phyloP scores from a whole-genome alignment of 2,888 invertebrate species.

The Coleophora deauratella region DNA sequence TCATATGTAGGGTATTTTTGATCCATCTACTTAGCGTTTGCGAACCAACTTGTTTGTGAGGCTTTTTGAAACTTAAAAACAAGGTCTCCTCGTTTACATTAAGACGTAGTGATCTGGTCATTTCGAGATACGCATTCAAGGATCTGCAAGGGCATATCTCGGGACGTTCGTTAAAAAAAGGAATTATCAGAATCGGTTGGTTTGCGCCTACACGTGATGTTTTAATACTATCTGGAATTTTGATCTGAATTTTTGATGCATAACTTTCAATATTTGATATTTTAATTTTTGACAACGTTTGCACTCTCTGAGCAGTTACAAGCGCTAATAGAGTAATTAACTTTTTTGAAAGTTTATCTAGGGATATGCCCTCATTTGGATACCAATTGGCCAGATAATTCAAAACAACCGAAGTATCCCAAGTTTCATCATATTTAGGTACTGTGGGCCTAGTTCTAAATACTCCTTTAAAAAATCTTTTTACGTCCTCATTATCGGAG shows the following conservation, averaged over 20 bases:
- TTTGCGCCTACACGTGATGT: background rate
- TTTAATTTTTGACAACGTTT: too few species aligned
- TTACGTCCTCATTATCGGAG: background rate
- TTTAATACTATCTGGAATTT: background rate
- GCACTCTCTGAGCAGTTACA: conserved; percentile 5
- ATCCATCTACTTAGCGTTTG: too few species aligned
- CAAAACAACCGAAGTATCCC: conserved; percentile 4
- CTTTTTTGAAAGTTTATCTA: conserved; percentile 6
- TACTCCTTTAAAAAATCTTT: conserved; percentile 8
- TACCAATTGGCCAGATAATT: background rate
- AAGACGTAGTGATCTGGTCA: too few species aligned
- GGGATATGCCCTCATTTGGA: conserved; percentile 1
- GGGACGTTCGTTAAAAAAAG: too few species aligned
- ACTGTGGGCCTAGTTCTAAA: conserved; percentile 4
- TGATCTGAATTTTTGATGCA: background rate
- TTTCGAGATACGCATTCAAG: too few species aligned
- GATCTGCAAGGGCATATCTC: too few species aligned
- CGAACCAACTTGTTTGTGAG: too few species aligned
- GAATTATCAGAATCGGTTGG: too few species aligned
- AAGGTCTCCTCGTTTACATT: too few species aligned
- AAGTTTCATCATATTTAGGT: conserved; percentile 4
- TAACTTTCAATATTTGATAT: background rate
- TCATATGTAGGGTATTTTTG: too few species aligned
- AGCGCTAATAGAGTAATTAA: conserved; percentile 2
- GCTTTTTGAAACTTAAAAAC: too few species aligned